Conservation (phyloP, 2,113 vertebrate species). For the Scomber colias region DNA sequence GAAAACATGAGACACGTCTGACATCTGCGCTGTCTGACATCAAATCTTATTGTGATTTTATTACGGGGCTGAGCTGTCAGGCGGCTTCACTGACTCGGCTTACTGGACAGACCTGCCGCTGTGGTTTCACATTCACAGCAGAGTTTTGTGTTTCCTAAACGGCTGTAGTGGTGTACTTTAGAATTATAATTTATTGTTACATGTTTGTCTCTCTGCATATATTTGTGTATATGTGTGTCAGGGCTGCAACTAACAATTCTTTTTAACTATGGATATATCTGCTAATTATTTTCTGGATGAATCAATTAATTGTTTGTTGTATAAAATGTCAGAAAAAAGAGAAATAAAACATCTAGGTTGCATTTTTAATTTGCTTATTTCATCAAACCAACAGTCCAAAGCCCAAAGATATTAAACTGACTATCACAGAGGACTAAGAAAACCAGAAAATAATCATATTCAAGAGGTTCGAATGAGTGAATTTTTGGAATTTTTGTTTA, state of each 20-base stretch:
- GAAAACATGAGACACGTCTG: constrained; percentile 57
- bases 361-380: no score
- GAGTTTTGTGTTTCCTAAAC: background rate
- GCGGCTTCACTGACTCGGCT: background rate
- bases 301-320: no score
- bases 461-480: no score
- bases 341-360: no score
- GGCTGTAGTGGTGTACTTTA: background rate
- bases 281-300: background rate
- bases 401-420: no score
- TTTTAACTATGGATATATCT: background rate
- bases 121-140: background rate
- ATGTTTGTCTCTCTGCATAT: background rate
- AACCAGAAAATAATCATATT: no score
- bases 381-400: no score
- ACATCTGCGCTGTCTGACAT: constrained; percentile 69
- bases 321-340: no score
- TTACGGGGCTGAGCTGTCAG: constrained; percentile 51
- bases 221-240: background rate
- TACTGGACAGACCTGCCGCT: constrained; percentile 18
- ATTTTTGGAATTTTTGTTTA: no score
- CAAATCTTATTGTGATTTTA: constrained; percentile 51
- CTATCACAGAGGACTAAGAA: no score
- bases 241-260: background rate
- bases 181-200: background rate